Percentiles rank a stretch among this genome's conserved stretches.
These are phyloP conservation scores for Sipha flava DNA, from an alignment of 1,140 invertebrate genomes.

Conservation along the genomic window DNA sequence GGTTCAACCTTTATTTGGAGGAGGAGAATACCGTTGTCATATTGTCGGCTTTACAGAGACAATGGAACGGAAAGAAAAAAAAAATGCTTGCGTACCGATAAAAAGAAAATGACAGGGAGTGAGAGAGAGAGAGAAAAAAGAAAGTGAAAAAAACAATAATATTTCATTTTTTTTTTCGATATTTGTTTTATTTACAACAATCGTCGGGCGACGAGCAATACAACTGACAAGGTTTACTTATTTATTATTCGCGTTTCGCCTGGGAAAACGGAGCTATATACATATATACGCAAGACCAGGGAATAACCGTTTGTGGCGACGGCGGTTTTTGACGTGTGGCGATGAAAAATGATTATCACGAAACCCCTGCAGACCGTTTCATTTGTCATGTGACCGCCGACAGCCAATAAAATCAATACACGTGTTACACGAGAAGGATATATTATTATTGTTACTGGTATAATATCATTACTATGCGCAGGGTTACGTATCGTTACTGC, in stretches of 20 bases:
- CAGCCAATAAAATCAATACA: slow-evolving; percentile 27
- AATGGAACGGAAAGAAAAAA: background rate
- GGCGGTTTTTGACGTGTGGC: slow-evolving; percentile 15
- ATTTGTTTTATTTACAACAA: slow-evolving; percentile 18
- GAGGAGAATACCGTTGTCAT: background rate
- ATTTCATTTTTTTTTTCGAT: slow-evolving; percentile 8
- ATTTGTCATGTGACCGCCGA: slow-evolving; percentile 21
- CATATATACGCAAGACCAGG: background rate
- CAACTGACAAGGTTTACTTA: slow-evolving; percentile 23
- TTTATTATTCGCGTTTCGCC: slow-evolving; percentile 19
- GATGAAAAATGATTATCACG: slow-evolving; percentile 25
- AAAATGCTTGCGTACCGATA: background rate
- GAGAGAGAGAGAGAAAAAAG: background rate
- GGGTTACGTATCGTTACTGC: no score
- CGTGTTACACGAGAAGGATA: background rate
- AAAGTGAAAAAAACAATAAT: slow-evolving; percentile 2
- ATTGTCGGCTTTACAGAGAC: background rate
- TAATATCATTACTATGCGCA: no score
- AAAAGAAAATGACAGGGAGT: background rate
- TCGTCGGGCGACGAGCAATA: background rate
- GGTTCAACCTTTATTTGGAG: background rate
- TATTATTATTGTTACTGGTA: no score
- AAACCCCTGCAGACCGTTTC: background rate
- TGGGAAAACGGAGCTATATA: background rate
- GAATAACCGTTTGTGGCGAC: background rate